Percentiles rank a stretch among this genome's conserved stretches.
Evolutionary conservation across 1,140 invertebrate species (phyloP).

Genomic region (Lutraria rhynchaena): DNA sequence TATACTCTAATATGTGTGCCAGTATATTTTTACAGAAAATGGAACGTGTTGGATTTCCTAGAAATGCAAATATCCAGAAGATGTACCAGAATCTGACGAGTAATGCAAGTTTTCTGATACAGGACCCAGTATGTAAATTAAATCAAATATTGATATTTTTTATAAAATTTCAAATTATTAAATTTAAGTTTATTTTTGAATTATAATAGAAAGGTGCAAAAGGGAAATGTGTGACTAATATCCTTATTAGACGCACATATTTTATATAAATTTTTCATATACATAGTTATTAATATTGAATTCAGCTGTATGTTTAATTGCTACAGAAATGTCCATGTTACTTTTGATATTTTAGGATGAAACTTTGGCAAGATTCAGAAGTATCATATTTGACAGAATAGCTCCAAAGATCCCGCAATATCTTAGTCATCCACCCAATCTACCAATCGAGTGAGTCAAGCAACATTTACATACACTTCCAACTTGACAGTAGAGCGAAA

Average conservation of each 20-base stretch:
- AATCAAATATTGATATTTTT: no score
- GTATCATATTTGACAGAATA: slow-evolving; percentile 77
- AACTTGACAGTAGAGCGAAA: no score
- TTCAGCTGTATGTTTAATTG: no score
- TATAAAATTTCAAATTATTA: no score
- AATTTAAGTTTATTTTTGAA: no score
- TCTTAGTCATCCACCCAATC: slow-evolving; percentile 68
- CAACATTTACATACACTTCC: no score
- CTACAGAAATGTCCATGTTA: not conserved
- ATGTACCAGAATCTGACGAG: slow-evolving; percentile 63
- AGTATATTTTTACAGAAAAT: slow-evolving; percentile 62
- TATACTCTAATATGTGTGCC: no score
- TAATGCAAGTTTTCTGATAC: slow-evolving; percentile 57
- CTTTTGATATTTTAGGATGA: slow-evolving; percentile 36
- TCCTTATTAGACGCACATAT: no score
- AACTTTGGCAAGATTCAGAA: slow-evolving; percentile 66
- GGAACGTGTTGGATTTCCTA: slow-evolving; percentile 60
- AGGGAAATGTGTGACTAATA: no score
- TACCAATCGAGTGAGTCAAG: slow-evolving; percentile 72
- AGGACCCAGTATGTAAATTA: slow-evolving; percentile 56
- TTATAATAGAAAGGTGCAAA: no score
- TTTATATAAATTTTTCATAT: no score
- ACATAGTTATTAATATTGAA: no score
- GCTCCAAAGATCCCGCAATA: slow-evolving; percentile 68
- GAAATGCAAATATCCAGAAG: slow-evolving; percentile 40